Base-by-base conservation (phyloP, 2,113 vertebrate species). In the Illadopsis cleaveri region DNA sequence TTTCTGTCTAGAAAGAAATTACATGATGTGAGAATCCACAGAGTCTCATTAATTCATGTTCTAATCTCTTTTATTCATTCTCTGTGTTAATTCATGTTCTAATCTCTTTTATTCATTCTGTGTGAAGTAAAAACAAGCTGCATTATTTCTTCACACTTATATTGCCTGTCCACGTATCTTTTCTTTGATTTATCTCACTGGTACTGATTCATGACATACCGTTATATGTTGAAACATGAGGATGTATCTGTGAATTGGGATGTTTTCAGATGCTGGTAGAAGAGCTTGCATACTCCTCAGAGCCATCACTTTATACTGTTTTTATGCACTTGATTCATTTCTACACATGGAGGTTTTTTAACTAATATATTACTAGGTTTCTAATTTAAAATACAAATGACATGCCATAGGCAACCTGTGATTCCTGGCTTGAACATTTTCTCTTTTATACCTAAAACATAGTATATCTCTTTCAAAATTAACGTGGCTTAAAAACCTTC, bases 21-120 rank as follows among this genome's bases (percentile, higher is more conserved):
- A 11, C 1, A 4, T 64, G 40, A 48, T 2, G 1, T 56, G n/a
- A 76, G 57, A 85, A 61, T 28, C 17, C 7, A 10, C 0, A 0
- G 28, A 38, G 8, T 68, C 25, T 71, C 51, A 51, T 2, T 57
- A 70, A 57, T 56, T 73, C 4, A 23, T 71, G n/a, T 94, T 89
- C 48, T 89, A 47, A 68, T 66, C 24, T 42, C 10, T 68, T 40
- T 47, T 86, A 12, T 9, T 83, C 22, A n/a, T 54, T 58, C 14
- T 82, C 4, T 61, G 18, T 85, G 57, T 2, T 57, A 70, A 57
- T 56, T 73, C 4, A 23, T 71, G n/a, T 94, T 89, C 48, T 89
- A 47, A 68, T 66, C 24, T 42, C 10, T 68, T 40, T 47, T 86
- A 12, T 9, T 83, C 22, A n/a, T 54, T 58, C 14, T 82, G 4